Conservation (phyloP, 2,888 invertebrate genomes). For the Barypeithes pellucidus region DNA sequence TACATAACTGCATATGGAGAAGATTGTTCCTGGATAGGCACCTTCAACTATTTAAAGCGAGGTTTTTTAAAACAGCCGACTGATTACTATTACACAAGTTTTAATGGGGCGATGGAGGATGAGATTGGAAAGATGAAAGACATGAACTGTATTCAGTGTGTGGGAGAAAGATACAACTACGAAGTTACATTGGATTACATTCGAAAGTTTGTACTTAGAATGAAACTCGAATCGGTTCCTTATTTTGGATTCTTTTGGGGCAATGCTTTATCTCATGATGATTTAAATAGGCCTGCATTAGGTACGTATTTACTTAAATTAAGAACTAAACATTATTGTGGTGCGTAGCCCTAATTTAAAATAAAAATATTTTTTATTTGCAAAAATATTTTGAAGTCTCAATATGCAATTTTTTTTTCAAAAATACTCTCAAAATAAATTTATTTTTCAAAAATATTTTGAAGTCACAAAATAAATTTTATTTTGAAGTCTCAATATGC, state of each 20-base stretch:
- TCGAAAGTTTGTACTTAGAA: constrained; percentile 75
- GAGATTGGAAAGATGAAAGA: constrained; percentile 78
- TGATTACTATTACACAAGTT: constrained; percentile 88
- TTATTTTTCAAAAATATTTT: too few species aligned
- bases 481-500: too few species aligned
- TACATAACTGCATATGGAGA: constrained; percentile 85
- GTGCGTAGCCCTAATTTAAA: too few species aligned
- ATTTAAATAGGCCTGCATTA: constrained; percentile 83
- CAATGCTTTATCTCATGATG: constrained; percentile 88
- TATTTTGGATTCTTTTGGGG: constrained; percentile 92
- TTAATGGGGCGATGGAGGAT: constrained; percentile 79
- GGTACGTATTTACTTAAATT: constrained; percentile 76
- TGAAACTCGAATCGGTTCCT: constrained; percentile 74
- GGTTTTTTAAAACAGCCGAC: constrained; percentile 88
- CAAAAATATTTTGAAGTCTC: too few species aligned
- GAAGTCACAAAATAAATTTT: too few species aligned
- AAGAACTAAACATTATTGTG: too few species aligned
- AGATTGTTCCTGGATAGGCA: constrained; percentile 84
- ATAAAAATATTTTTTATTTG: too few species aligned
- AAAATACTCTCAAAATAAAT: too few species aligned
- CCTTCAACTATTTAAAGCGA: constrained; percentile 85
- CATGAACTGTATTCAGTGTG: constrained; percentile 80
- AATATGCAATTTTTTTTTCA: too few species aligned
- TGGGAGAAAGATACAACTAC: constrained; percentile 80
- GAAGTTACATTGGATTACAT: constrained; percentile 83